A percentile compares a stretch with the other conserved stretches of the same genome.
Evolutionary conservation across 2,888 invertebrate genomes (phyloP).

Genomic region (Brachylomia viminalis): DNA sequence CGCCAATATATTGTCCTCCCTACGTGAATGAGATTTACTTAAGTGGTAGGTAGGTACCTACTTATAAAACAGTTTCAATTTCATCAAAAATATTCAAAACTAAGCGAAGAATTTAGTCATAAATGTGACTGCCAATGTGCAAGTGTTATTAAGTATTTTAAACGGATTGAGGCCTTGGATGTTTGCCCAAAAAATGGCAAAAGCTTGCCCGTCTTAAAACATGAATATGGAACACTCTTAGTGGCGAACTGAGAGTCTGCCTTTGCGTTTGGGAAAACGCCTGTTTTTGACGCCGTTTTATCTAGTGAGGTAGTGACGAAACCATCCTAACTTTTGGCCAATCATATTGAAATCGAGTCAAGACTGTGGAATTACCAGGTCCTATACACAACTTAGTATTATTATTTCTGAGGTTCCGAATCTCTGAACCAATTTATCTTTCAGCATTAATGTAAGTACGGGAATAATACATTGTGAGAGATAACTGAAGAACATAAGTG

Average conservation of each 20-base stretch:
- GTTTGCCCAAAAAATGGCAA: constrained; percentile 22
- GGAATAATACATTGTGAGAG: constrained; percentile 17
- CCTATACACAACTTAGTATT: background rate
- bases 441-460: constrained; percentile 10
- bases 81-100: constrained; percentile 1
- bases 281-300: background rate
- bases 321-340: background rate
- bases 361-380: background rate
- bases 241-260: background rate
- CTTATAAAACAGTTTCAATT: constrained; percentile 14
- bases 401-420: background rate
- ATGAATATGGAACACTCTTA: constrained; percentile 41
- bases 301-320: background rate
- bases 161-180: constrained; percentile 23
- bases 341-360: background rate
- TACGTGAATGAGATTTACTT: too few relatives aligned
- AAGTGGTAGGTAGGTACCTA: background rate
- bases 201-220: constrained; percentile 5
- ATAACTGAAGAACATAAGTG: constrained; percentile 16
- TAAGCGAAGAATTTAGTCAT: constrained; percentile 10
- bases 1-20: background rate
- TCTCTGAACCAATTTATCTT: background rate
- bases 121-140: constrained; percentile 17
- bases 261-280: background rate
- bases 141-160: constrained; percentile 21